Evolutionary conservation across 2,888 invertebrate genomes (phyloP), one percentile per base, ranked within the genome.

Genomic region (Leistus spinibarbis): DNA sequence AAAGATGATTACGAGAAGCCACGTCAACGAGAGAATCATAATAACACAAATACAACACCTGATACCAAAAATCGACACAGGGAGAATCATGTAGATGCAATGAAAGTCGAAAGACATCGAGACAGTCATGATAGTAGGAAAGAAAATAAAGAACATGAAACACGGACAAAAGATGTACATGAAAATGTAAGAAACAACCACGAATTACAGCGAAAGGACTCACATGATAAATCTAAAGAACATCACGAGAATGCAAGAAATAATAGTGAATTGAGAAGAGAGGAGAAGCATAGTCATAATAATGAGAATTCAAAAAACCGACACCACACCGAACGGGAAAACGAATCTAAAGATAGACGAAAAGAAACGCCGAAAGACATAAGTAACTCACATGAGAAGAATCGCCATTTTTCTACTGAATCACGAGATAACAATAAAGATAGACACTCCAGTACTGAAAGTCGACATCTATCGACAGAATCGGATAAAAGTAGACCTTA

Each of bases 11-110:
- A 85, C 77, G 82, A 85, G 57, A 83, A 85, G 78, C 85, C 86
- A 56, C 87, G 87, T 81, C 88, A 87, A 84, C 81, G 85, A 87
- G 89, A 89, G 75, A 88, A 86, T 83, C 86, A 88, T 80, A 88
- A 81, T 79, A 84, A 84, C 76, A 79, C 76, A 81, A 19, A 19
- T 20, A 80, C 71, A 80, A 79, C 66, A 86, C 82, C 83, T 80
- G 80, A 77, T 79, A 72, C 74, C 77, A 78, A 86, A 79, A 87
- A 87, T 19, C 84, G 84, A 79, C 78, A 82, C 64, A 86, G 84
- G 79, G 87, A 87, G 80, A 87, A 87, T 73, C 78, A 80, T 68
- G 81, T 76, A 76, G 88, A 82, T 16, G 68, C 69, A 19, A 78
- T 77, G 69, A 81, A 80, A 77, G 77, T 87, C 81, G 87, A 87